A percentile compares a stretch with the other conserved stretches of the same genome.
Conservation (phyloP, 1,140 invertebrate genomes). For the Ips typographus region DNA sequence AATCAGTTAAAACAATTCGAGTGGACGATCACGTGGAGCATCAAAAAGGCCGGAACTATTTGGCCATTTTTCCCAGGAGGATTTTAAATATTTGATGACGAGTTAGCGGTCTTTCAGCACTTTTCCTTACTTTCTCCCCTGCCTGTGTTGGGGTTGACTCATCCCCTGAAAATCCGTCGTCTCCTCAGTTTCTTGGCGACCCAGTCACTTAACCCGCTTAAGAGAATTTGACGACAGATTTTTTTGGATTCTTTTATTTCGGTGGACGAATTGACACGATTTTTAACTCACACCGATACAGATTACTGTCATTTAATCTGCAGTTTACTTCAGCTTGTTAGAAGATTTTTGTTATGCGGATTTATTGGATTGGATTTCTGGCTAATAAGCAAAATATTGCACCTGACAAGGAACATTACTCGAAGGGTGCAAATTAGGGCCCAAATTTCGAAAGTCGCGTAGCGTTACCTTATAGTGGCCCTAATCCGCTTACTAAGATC, state of each 20-base stretch:
- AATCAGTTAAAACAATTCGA: slow-evolving; percentile 1
- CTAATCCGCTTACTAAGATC: slow-evolving; percentile 34
- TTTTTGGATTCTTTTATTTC: slow-evolving; percentile 44
- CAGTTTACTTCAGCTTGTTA: no score
- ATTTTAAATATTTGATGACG: slow-evolving; percentile 51
- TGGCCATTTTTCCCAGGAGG: slow-evolving; percentile 40
- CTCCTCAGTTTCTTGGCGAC: slow-evolving; percentile 24
- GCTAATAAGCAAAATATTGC: background rate
- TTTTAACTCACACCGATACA: background rate
- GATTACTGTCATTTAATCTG: no score
- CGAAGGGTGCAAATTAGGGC: slow-evolving; percentile 24
- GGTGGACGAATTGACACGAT: slow-evolving; percentile 1
- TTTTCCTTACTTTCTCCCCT: slow-evolving; percentile 32
- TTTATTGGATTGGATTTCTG: no score
- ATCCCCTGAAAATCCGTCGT: slow-evolving; percentile 27
- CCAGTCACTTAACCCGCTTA: slow-evolving; percentile 40
- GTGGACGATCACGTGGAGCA: slow-evolving; percentile 14
- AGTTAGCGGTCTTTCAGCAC: slow-evolving; percentile 47
- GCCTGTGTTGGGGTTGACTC: slow-evolving; percentile 29
- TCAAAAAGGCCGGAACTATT: slow-evolving; percentile 41
- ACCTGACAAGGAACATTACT: slow-evolving; percentile 15
- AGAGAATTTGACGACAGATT: slow-evolving; percentile 45
- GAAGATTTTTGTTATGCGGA: no score
- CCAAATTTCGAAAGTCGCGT: slow-evolving; percentile 27
- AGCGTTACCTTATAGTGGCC: slow-evolving; percentile 19